Evolutionary conservation across 2,113 vertebrate species (phyloP), one percentile per base, ranked within the genome.

Genomic region (Sula dactylatra): DNA sequence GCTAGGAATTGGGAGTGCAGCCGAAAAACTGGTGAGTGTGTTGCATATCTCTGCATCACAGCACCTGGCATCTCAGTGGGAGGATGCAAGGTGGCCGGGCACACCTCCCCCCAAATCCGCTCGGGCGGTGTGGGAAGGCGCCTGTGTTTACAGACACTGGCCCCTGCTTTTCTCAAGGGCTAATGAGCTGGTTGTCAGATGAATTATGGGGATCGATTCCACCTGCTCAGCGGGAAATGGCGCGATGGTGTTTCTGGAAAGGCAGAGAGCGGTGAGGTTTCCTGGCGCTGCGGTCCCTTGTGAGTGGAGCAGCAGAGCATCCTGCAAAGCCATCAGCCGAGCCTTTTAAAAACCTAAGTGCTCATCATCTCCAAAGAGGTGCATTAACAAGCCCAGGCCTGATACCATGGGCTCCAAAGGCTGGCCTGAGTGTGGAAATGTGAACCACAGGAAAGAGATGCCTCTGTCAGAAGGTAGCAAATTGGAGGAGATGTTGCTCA

Each of bases 321-420:
- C 76, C 84, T 36, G 1, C 94, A 82, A 32, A 92, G 61, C 79
- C 59, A 86, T 88, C 82, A 82, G 67, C 81, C 0, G 6, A 65
- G 79, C 93, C 54, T 89, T 85, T 95, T 58, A 76, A 40, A 40
- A 91, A 6, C 73, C 89, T 91, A 62, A 97, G 93, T 96, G 96
- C 93, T 95, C 38, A 31, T 79, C 64, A 16, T 67, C 71, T 50
- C 54, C 50, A 4, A 64, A 7, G 96, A 93, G 74, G 79, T 93
- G 85, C 92, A 95, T 97, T 95, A 94, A 88, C 42, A 50, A 95
- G 52, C 31, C 31, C 6, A 11, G 82, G 21, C 26, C 55, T 55
- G 50, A 55, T 82, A n/a, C 49, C 50, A 4, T 1, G 24, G 80
- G 89, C 94, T 93, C 72, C 40, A 9, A 25, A 4, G 25, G 6